These are phyloP conservation scores for Laterallus jamaicensis DNA, from an alignment of 2,113 vertebrate species.

Conservation along the genomic window DNA sequence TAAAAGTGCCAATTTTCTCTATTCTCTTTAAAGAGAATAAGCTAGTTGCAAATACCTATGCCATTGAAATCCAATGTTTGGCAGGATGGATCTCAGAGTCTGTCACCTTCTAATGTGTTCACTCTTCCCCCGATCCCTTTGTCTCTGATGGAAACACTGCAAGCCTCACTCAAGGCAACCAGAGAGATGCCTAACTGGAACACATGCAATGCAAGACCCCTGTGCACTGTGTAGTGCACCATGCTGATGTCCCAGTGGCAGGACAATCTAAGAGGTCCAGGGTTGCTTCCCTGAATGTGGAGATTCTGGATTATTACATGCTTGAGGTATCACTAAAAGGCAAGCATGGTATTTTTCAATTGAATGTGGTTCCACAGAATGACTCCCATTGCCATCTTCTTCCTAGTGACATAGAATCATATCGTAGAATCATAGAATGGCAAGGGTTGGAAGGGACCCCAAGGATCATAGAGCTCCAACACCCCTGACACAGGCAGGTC, in stretches of 20 bases:
- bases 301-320: background rate
- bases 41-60: background rate
- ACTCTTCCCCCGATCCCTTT: fast-evolving
- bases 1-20: background rate
- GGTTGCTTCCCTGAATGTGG: background rate
- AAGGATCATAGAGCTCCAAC: too few species aligned
- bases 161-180: background rate
- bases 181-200: background rate
- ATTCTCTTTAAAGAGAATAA: background rate
- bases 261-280: background rate
- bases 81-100: background rate
- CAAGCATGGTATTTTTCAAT: background rate
- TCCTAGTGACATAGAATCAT: background rate
- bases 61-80: background rate
- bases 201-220: background rate
- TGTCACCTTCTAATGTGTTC: background rate
- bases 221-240: too few species aligned
- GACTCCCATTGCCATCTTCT: background rate
- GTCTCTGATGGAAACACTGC: background rate
- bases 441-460: too few species aligned
- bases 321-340: background rate
- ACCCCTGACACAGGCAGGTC: too few species aligned
- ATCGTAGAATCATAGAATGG: too few species aligned
- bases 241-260: background rate
- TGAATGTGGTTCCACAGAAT: background rate